Evolutionary conservation across 2,113 vertebrate genomes (phyloP).

Genomic region (Hepsetus odoe): DNA sequence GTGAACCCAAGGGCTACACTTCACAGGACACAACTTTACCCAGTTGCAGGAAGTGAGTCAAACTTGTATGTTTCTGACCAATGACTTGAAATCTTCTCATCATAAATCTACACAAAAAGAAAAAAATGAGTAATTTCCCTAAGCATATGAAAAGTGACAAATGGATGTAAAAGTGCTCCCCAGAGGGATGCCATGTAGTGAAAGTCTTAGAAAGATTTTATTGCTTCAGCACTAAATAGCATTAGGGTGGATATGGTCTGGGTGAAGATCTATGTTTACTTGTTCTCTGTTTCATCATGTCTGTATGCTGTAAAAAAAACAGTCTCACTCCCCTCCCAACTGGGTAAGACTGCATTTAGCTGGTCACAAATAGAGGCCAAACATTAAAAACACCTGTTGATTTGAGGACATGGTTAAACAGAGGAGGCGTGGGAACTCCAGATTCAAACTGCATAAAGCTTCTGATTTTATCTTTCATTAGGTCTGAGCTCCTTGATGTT

Average conservation of each 20-base stretch:
- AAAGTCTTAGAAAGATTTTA: not conserved
- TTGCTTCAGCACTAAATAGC: not conserved
- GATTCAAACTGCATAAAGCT: slow-evolving; percentile 8
- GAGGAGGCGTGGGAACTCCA: slow-evolving; percentile 19
- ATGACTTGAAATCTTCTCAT: too few species aligned
- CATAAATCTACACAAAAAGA: too few species aligned
- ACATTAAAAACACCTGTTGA: slow-evolving; percentile 36
- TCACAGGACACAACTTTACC: too few species aligned
- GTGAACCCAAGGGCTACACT: too few species aligned
- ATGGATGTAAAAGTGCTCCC: not conserved
- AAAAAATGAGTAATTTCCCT: not conserved
- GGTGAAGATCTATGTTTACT: slow-evolving; percentile 18
- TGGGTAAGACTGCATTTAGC: slow-evolving; percentile 32
- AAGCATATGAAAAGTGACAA: not conserved
- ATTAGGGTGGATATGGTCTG: not conserved
- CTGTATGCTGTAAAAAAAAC: slow-evolving; percentile 22
- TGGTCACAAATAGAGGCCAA: slow-evolving; percentile 3
- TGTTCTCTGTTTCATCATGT: slow-evolving; percentile 1
- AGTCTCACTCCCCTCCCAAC: not conserved
- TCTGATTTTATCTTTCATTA: not conserved
- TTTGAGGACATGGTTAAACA: slow-evolving; percentile 21
- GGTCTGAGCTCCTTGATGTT: too few species aligned
- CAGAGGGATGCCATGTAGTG: not conserved
- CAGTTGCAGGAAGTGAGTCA: too few species aligned
- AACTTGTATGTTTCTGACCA: too few species aligned